Evolutionary conservation across 2,797 vertebrate species (phyloP), one percentile per base, ranked within the genome.

Genomic region (Ispidina picta): DNA sequence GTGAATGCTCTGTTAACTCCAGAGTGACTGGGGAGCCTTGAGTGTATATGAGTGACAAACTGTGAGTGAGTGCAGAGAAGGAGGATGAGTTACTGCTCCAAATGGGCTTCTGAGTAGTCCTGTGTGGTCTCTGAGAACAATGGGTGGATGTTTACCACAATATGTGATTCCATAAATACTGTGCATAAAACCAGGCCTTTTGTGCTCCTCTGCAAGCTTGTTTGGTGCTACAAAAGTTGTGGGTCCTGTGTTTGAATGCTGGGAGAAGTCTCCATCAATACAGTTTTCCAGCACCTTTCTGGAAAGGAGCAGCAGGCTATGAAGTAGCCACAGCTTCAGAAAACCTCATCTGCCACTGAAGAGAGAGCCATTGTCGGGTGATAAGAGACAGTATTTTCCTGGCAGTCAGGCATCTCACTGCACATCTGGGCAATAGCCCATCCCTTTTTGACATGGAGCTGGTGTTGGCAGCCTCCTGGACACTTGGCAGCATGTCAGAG

Each of bases 391-490:
- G 41, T 15, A 43, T 19, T 31, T 14, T 12, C 41, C 65, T 0
- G 0, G 44, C 56, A 70, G 37, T 11, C 21, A 17, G 29, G 49
- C 28, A 26, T 43, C 41, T 54, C 11, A 3, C 25, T 6, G 51
- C 33, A 14, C 1, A 4, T 25, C 19, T 25, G 54, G 54, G 16
- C 0, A 0, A 17, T 69, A 64, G 46, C 22, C 37, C 5, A 6
- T 18, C n/a, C 48, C 37, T 73, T 68, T 58, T 39, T 46, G 56
- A 54, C 9, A 2, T 0, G 28, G 29, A 41, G 37, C 33, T 64
- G 66, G n/a, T 48, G 49, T 49, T 22, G 46, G 78, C 74, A 70
- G 62, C 37, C 39, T 62, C 21, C 54, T 55, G 66, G 43, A 62
- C 58, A 35, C 37, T 5, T 31, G 43, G 33, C 49, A 64, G 39